Conservation (phyloP, 2,113 vertebrate species). For the Oncorhynchus mykiss region DNA sequence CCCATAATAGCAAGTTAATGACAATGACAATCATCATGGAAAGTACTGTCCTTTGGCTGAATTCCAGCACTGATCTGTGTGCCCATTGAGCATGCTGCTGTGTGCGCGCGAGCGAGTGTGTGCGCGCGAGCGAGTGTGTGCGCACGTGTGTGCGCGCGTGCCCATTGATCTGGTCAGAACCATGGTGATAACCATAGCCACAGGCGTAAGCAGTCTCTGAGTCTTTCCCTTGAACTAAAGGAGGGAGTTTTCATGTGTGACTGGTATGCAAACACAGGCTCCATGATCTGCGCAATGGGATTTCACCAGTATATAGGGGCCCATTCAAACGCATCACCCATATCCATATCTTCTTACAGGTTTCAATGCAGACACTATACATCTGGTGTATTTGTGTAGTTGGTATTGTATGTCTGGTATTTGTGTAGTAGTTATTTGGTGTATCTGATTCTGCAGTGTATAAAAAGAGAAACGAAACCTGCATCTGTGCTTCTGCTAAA, state of each 20-base stretch:
- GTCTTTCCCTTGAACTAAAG: background rate
- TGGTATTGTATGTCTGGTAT: too few species aligned
- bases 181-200: constrained; percentile 17
- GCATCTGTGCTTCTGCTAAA: constrained; percentile 11
- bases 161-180: constrained; percentile 29
- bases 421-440: background rate
- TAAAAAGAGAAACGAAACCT: constrained; percentile 35
- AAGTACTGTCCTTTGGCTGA: background rate
- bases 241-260: constrained; percentile 5
- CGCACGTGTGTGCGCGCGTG: background rate
- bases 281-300: constrained; percentile 45
- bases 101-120: too few species aligned
- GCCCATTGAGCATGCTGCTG: too few species aligned
- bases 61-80: background rate
- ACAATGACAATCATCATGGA: too few species aligned
- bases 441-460: background rate
- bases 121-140: too few species aligned
- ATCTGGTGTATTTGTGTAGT: background rate
- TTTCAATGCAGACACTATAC: background rate
- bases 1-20: background rate
- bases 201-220: constrained; percentile 25
- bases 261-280: constrained; percentile 17
- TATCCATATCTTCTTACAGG: background rate
- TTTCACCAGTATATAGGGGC: constrained; percentile 39
- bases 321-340: background rate